These are phyloP conservation scores for Micromussa lordhowensis DNA, from an alignment of 92 coral and sea anemone genomes.

Conservation along the genomic window DNA sequence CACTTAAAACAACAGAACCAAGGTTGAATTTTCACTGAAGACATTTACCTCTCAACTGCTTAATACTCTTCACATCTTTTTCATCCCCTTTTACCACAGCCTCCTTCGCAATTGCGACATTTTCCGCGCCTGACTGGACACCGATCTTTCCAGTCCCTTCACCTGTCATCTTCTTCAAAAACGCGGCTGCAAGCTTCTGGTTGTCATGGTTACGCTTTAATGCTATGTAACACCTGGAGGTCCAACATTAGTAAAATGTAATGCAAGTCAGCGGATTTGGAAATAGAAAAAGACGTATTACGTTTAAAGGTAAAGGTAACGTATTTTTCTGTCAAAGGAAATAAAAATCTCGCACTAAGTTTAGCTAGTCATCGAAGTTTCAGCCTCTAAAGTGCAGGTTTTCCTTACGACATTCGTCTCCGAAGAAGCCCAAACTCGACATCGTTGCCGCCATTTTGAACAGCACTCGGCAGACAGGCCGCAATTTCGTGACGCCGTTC, in stretches of 20 bases:
- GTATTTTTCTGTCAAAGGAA: too few species aligned
- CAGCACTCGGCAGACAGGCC: too few species aligned
- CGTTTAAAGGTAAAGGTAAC: too few species aligned
- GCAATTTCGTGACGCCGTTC: too few species aligned
- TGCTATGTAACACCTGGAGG: constrained; percentile 60
- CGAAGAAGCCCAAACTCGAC: too few species aligned
- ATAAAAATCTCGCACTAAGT: too few species aligned
- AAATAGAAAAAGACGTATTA: not conserved
- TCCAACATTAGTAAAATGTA: not conserved
- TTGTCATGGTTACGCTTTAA: constrained; percentile 63
- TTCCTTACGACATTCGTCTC: too few species aligned
- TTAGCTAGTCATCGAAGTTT: too few species aligned
- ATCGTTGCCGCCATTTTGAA: too few species aligned
- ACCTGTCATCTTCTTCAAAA: constrained; percentile 35
- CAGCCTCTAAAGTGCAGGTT: too few species aligned
- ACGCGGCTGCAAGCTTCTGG: constrained; percentile 52
- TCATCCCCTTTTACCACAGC: not conserved
- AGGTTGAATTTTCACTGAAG: not conserved
- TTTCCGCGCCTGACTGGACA: constrained; percentile 9
- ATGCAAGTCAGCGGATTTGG: not conserved
- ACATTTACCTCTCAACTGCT: constrained; percentile 10
- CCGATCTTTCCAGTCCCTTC: constrained; percentile 17
- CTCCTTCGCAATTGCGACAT: not conserved
- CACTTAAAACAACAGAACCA: not conserved
- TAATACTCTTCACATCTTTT: not conserved